Evolutionary conservation across 2,888 invertebrate species (phyloP).

Genomic region (Nemotelus pantherinus): DNA sequence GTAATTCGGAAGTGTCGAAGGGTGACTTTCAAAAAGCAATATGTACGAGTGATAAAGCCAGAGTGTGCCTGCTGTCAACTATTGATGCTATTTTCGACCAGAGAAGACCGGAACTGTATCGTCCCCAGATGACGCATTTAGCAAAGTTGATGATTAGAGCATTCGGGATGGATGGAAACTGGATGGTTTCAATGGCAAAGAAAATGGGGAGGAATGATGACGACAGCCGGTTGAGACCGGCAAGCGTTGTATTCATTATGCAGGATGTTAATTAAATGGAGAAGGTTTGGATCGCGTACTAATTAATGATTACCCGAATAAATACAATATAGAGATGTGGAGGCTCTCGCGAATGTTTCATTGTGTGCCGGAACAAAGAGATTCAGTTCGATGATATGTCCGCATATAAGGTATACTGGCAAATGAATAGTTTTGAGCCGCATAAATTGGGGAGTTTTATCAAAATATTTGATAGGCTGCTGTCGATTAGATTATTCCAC

Average conservation of each 20-base stretch:
- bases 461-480: too few species aligned
- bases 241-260: conserved; percentile 16
- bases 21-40: conserved; percentile 18
- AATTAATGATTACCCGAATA: conserved; percentile 25
- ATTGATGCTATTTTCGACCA: conserved; percentile 2
- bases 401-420: too few species aligned
- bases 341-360: too few species aligned
- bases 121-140: conserved; percentile 34
- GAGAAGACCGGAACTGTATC: conserved; percentile 31
- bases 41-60: background rate
- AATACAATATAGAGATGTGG: background rate
- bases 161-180: conserved; percentile 19
- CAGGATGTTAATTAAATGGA: conserved; percentile 26
- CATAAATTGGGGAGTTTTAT: too few species aligned
- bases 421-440: too few species aligned
- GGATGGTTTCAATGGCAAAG: background rate
- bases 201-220: background rate
- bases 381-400: too few species aligned
- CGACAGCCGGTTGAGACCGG: background rate
- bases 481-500: too few species aligned
- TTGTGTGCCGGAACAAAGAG: too few species aligned
- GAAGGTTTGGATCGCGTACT: conserved; percentile 3
- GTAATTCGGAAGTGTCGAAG: conserved; percentile 20
- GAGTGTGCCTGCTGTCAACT: background rate
- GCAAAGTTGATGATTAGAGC: conserved; percentile 28